These are phyloP conservation scores for Drosophila subpulchrella DNA, from an alignment of 1,140 invertebrate species.

Conservation along the genomic window DNA sequence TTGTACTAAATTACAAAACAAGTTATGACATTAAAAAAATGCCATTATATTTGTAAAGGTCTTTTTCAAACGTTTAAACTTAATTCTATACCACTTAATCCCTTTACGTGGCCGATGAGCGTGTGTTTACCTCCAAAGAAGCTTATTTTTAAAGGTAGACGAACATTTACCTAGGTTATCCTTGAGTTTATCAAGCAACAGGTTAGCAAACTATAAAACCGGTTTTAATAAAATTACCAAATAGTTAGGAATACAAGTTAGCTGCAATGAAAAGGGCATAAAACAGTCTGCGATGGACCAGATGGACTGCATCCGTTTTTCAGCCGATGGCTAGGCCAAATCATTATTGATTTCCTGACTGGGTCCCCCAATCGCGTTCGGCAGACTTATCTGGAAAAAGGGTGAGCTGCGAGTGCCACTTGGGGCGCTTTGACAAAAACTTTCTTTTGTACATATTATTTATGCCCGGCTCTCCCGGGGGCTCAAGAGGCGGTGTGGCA, in stretches of 20 bases:
- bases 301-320: neutral
- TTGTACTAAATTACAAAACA: no score
- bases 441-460: constrained; percentile 73
- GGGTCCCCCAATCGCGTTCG: constrained; percentile 32
- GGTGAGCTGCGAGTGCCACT: constrained; percentile 71
- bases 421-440: constrained; percentile 74
- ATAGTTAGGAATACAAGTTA: neutral
- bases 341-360: constrained; percentile 75
- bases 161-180: no score
- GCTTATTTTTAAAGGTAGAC: no score
- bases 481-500: neutral
- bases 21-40: no score
- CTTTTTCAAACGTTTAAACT: no score
- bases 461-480: constrained; percentile 49
- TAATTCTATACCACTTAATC: no score
- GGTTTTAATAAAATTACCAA: neutral
- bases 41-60: no score
- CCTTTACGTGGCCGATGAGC: no score
- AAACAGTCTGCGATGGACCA: neutral
- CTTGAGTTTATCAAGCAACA: no score
- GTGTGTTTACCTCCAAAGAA: no score
- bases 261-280: constrained; percentile 4
- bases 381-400: constrained; percentile 58
- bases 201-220: no score
- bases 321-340: constrained; percentile 47